A percentile compares a stretch with the other conserved stretches of the same genome.
These are phyloP conservation scores for Anarsia innoxiella DNA, from an alignment of 2,888 invertebrate genomes.

Conservation along the genomic window DNA sequence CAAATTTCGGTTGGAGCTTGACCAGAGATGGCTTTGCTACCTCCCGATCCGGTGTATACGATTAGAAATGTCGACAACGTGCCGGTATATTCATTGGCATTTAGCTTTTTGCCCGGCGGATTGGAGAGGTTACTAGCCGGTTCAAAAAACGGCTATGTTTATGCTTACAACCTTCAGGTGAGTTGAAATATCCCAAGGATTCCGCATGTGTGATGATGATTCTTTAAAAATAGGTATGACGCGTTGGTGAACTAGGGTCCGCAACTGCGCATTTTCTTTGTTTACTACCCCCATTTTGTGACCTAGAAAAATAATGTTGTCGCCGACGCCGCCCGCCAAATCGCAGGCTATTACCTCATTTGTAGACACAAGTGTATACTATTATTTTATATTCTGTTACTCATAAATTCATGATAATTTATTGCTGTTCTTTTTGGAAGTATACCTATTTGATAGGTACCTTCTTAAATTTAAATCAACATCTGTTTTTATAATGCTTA, in stretches of 20 bases:
- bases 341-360: conserved; percentile 4
- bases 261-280: conserved; percentile 40
- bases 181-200: conserved; percentile 45
- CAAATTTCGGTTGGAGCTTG: conserved; percentile 68
- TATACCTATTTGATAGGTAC: background rate
- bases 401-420: background rate
- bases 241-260: conserved; percentile 20
- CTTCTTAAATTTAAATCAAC: too few species aligned
- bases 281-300: conserved; percentile 60
- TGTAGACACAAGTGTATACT: conserved; percentile 9
- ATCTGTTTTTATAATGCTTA: too few species aligned
- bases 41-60: conserved; percentile 85
- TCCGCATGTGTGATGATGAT: conserved; percentile 18
- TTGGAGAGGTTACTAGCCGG: conserved; percentile 82
- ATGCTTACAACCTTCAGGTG: conserved; percentile 88
- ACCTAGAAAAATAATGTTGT: conserved; percentile 46
- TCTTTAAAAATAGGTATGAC: conserved; percentile 24
- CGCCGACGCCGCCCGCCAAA: conserved; percentile 12
- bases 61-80: conserved; percentile 82
- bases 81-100: conserved; percentile 82
- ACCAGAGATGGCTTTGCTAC: conserved; percentile 81
- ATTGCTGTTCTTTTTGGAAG: background rate
- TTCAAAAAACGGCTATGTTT: conserved; percentile 82
- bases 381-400: background rate
- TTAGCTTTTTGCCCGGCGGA: conserved; percentile 76